Evolutionary conservation across 2,113 vertebrate species (phyloP).

Genomic region (Pedetes capensis): DNA sequence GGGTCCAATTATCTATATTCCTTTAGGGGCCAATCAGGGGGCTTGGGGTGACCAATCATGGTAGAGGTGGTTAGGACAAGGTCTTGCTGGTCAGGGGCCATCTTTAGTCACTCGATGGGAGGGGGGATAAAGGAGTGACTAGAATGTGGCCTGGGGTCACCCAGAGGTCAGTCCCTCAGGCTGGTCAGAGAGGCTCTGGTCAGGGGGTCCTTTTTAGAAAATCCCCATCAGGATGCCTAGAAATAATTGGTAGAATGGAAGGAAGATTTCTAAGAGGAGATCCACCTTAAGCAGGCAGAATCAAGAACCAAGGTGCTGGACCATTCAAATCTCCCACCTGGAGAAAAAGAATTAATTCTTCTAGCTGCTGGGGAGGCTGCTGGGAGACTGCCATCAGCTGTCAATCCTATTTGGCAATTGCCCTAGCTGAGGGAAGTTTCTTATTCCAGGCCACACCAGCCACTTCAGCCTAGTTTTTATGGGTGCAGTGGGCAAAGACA

Average conservation of each 20-base stretch:
- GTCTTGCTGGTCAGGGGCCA: no score
- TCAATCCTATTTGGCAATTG: background rate
- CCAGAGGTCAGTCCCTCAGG: no score
- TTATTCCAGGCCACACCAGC: no score
- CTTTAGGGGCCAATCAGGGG: no score
- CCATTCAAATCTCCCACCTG: background rate
- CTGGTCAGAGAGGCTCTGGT: no score
- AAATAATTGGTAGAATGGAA: background rate
- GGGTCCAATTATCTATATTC: no score
- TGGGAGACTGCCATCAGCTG: background rate
- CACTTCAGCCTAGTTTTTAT: background rate
- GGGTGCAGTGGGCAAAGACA: background rate
- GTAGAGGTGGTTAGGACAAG: no score
- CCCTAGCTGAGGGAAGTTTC: background rate
- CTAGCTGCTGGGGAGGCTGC: background rate
- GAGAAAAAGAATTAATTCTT: background rate
- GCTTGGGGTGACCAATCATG: no score
- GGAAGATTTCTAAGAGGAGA: background rate
- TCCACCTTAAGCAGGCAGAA: background rate
- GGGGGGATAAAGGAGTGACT: no score
- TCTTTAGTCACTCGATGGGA: no score
- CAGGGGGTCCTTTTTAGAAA: no score
- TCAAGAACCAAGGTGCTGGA: background rate
- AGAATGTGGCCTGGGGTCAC: no score
- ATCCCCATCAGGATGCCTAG: background rate